These are phyloP conservation scores for Netelia inedita DNA, from an alignment of 2,888 invertebrate genomes.

Conservation along the genomic window DNA sequence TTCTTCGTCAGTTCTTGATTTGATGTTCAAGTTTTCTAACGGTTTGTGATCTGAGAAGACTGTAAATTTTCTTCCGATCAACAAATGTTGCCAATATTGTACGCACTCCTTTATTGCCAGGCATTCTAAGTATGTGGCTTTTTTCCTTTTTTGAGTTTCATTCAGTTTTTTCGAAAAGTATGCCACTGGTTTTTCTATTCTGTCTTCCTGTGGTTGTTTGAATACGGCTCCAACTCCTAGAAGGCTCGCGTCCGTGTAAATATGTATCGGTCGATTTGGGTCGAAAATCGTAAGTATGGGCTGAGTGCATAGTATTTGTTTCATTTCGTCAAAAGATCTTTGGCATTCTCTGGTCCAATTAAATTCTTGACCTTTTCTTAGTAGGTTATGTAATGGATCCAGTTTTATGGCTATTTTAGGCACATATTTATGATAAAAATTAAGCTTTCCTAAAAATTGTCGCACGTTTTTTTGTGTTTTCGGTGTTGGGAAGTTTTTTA, in stretches of 20 bases:
- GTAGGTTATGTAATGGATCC: constrained; percentile 3
- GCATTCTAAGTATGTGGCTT: not conserved
- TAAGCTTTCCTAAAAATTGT: too few species aligned
- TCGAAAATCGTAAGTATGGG: constrained; percentile 31
- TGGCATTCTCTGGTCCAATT: constrained; percentile 28
- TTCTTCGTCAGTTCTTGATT: constrained; percentile 47
- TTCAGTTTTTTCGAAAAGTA: not conserved
- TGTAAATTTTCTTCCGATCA: not conserved
- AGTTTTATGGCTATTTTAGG: constrained; percentile 5
- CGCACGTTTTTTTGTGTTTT: not conserved
- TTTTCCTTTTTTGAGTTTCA: not conserved
- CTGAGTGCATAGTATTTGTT: constrained; percentile 16
- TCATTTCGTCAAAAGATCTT: constrained; percentile 26
- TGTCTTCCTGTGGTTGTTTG: constrained; percentile 9
- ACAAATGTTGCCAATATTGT: not conserved
- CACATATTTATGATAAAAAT: not conserved
- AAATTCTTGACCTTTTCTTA: constrained; percentile 23
- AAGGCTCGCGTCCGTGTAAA: constrained; percentile 28
- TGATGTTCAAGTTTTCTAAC: constrained; percentile 60
- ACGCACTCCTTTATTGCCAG: too few species aligned
- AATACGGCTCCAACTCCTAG: constrained; percentile 9
- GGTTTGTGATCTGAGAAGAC: not conserved
- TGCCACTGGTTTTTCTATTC: constrained; percentile 15
- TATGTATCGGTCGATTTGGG: constrained; percentile 19
- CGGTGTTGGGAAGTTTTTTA: constrained; percentile 14